Base-by-base conservation (phyloP, 2,797 vertebrate species). In the Sarcoramphus papa region DNA sequence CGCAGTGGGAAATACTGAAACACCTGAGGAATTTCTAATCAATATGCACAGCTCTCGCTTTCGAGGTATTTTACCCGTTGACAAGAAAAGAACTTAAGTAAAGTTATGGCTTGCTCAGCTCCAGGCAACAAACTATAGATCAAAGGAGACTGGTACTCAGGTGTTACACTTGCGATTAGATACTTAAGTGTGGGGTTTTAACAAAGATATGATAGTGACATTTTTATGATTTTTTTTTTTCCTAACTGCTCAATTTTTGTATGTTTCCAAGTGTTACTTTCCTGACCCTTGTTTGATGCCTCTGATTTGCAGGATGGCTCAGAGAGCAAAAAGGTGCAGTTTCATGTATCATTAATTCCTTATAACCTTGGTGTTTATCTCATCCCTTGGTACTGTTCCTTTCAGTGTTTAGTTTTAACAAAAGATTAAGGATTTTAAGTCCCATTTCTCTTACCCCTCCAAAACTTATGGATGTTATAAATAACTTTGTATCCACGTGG, bases 291-390 rank as follows among this genome's bases (percentile, higher is more conserved):
- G 15, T 76, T 83, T 84, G 62, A 54, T 54, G 47, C 9, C 27
- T 19, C 35, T 90, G 43, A 47, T 59, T 73, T 92, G 30, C 40
- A 67, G 30, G 63, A 67, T 93, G 45, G 59, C 59, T 89, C 17
- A 19, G 73, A 85, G 90, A 79, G 53, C 51, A 91, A 85, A 92
- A 90, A 74, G 82, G 31, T 68, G 43, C 56, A 25, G 64, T 84
- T 94, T 94, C 79, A 78, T 25, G 65, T 92, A 15, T 81, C 70
- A 73, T 96, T 95, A 93, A 88, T 96, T 90, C 85, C 75, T 92
- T 81, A 69, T 41, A 89, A 76, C 53, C 7, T 6, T 7, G 4
- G 11, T 57, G 37, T 92, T 95, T 85, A 67, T 60, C 63, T 92
- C 63, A 45, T 88, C 67, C 54, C 47, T 88, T 12, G 2, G 27